These are phyloP conservation scores for Drosophila pseudotakahashii DNA, from an alignment of 2,888 invertebrate genomes.

Conservation along the genomic window DNA sequence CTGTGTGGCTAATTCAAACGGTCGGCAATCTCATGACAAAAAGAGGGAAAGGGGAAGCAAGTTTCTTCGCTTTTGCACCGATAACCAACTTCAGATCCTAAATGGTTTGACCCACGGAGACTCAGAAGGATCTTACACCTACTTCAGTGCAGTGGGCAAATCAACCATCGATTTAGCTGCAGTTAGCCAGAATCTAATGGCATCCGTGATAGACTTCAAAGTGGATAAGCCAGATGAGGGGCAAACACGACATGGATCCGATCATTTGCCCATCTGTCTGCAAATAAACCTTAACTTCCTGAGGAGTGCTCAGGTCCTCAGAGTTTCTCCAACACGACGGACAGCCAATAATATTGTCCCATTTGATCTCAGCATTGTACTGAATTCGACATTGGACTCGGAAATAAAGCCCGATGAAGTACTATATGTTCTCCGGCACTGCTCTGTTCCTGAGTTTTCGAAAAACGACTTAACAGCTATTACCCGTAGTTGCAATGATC, in stretches of 20 bases:
- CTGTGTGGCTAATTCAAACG: slow-evolving; percentile 22
- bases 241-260: slow-evolving; percentile 16
- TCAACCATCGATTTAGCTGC: slow-evolving; percentile 23
- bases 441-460: neutral
- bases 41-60: neutral
- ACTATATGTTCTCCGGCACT: neutral
- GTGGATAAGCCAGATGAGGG: slow-evolving; percentile 7
- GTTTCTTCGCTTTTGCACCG: slow-evolving; percentile 5
- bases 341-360: neutral
- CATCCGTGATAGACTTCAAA: slow-evolving; percentile 3
- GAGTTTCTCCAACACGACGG: neutral
- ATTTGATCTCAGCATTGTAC: neutral
- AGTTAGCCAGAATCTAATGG: slow-evolving; percentile 15
- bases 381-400: neutral
- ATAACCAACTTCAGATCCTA: slow-evolving; percentile 2
- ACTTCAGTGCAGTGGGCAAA: neutral
- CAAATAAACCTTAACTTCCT: neutral
- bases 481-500: neutral
- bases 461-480: neutral
- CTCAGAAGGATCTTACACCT: slow-evolving; percentile 2
- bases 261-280: slow-evolving; percentile 24
- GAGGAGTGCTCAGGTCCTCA: neutral
- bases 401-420: neutral
- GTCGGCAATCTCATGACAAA: slow-evolving; percentile 12
- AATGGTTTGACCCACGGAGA: slow-evolving; percentile 24